Evolutionary conservation across 2,888 invertebrate species (phyloP), one percentile per base, ranked within the genome.

Genomic region (Acanthacorydalis orientalis): DNA sequence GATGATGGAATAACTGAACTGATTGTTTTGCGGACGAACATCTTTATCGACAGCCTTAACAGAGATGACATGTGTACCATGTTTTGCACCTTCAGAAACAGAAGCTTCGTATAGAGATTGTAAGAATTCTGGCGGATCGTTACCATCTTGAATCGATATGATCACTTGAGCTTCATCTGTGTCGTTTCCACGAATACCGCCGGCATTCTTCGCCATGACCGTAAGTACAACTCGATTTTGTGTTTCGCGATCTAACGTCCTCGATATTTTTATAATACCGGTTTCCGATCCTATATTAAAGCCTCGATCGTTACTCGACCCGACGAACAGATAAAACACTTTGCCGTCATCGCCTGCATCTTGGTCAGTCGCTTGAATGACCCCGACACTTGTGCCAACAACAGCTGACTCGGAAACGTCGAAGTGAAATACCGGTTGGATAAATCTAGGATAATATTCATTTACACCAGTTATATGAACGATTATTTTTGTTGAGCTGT

Each of bases 101-200:
- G 75, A 76, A 0, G 84, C 77, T 57, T 84, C 82, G 61, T 95
- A 95, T 15, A 75, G 61, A 44, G 73, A 73, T 57, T 83, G 77
- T n/a, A 82, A 65, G 62, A 96, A 96, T 62, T 89, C 88, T 0
- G 95, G 95, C 1, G 95, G 91, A 68, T 95, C 95, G 61, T 95
- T 95, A 15, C 93, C 93, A 63, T 95, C 95, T 68, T 92, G 89
- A 52, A 96, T 87, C 0, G 87, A 84, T 51, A 96, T 83, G 43
- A 89, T 86, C 1, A 96, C 87, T 66, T 90, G 89, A 4, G 93
- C 93, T 67, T 90, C 91, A 60, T 92, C 93, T 0, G 92, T 93
- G 59, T 95, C 93, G 61, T 93, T 92, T 3, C 95, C 95, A 37
- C 83, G 75, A 54, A 96, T 92, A 14, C 91, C 88, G 11, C 95